Conservation (phyloP, 2,888 invertebrate species). For the Tridacna gigas region DNA sequence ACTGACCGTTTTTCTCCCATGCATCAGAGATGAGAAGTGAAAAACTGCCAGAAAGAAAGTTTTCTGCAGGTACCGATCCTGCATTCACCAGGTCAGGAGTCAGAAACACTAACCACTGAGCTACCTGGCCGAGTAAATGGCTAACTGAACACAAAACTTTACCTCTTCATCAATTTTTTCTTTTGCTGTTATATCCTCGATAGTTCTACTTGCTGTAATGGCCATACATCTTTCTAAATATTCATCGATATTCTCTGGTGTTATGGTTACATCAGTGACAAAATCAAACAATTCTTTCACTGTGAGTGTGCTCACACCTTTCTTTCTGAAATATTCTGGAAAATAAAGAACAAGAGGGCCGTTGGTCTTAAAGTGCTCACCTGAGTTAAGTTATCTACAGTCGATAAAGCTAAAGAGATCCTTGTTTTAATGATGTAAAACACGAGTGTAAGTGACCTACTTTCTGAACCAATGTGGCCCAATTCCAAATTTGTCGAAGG, state of each 20-base stretch:
- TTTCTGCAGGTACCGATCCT: too few species aligned
- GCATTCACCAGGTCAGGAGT: neutral
- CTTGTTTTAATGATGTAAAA: too few species aligned
- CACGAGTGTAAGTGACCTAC: too few species aligned
- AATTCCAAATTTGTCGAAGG: too few species aligned
- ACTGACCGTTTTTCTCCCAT: too few species aligned
- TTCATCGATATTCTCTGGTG: slow-evolving; percentile 90
- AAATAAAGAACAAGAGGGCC: slow-evolving; percentile 30
- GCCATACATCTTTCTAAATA: slow-evolving; percentile 82
- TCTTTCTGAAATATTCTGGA: slow-evolving; percentile 94
- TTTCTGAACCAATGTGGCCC: too few species aligned
- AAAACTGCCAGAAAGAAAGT: too few species aligned
- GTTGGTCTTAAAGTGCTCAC: too few species aligned
- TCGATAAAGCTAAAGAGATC: too few species aligned
- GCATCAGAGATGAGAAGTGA: too few species aligned
- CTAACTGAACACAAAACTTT: neutral
- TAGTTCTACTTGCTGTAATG: slow-evolving; percentile 74
- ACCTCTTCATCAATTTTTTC: slow-evolving; percentile 93
- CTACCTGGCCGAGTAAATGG: neutral
- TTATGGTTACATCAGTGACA: slow-evolving; percentile 95
- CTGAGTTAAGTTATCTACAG: too few species aligned
- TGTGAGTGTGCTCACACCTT: slow-evolving; percentile 94
- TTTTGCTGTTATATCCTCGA: slow-evolving; percentile 89
- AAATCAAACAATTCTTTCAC: slow-evolving; percentile 97
- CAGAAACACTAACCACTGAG: neutral